These are phyloP conservation scores for Microchrysa polita DNA, from an alignment of 2,888 invertebrate genomes.

Conservation along the genomic window DNA sequence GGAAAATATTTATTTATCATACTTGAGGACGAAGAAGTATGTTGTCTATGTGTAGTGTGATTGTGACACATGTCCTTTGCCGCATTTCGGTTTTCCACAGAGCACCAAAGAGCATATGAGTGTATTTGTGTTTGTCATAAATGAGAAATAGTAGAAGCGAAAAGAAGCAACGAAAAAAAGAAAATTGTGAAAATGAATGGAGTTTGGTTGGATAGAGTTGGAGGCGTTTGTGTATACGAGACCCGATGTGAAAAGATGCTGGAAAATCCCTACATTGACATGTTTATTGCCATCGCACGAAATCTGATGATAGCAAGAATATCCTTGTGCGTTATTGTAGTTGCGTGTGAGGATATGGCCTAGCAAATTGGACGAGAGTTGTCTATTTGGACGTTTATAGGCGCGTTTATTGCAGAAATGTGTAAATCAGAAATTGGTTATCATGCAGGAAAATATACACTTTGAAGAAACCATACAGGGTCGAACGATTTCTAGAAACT, in stretches of 20 bases:
- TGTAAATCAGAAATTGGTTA: no score
- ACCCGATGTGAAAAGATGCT: conserved; percentile 4
- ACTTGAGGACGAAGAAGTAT: conserved; percentile 34
- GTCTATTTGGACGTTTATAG: no score
- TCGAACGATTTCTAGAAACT: no score
- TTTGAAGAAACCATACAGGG: no score
- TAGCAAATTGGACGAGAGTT: no score
- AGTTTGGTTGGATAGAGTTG: neutral
- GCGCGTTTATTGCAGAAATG: no score
- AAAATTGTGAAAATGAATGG: conserved; percentile 15
- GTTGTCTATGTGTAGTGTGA: conserved; percentile 4
- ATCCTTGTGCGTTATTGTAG: conserved; percentile 18
- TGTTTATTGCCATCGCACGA: conserved; percentile 45
- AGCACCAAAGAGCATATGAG: no score
- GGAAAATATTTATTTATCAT: conserved; percentile 45
- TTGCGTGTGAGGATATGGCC: neutral
- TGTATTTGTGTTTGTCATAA: conserved; percentile 40
- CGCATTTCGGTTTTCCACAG: neutral
- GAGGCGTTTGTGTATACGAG: no score
- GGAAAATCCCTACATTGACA: conserved; percentile 45
- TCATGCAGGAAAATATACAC: no score
- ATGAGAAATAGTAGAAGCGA: conserved; percentile 20
- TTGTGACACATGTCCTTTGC: conserved; percentile 43
- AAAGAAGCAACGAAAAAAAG: neutral
- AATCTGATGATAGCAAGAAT: conserved; percentile 44